Evolutionary conservation across 2,888 invertebrate species (phyloP), one percentile per base, ranked within the genome.

Genomic region (Lasioglossum marginatum): DNA sequence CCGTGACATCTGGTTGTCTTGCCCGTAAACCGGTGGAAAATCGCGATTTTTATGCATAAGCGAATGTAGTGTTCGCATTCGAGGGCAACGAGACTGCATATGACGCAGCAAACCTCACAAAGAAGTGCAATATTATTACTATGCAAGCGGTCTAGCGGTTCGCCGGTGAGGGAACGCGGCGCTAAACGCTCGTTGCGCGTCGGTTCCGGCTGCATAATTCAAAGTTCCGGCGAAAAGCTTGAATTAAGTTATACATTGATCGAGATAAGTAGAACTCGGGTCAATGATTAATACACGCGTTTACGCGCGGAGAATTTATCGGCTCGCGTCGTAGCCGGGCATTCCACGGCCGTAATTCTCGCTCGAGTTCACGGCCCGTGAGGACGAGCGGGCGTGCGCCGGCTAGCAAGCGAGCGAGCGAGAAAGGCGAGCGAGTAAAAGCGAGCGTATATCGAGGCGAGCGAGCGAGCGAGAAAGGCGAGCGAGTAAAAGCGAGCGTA

Each of bases 251-350:
- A 82, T 82, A 84, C 84, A 74, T 48, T 71, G 89, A 84, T 90
- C 90, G 84, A 88, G 87, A 87, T 85, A 88, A 80, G 82, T 82
- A 71, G 82, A 82, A 80, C 81, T 82, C 72, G 37, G 77, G n/a
- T 48, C 71, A 76, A 89, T 88, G 89, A 90, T 90, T 84, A 88
- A 90, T 86, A 85, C 78, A 48, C 90, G 81, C 84, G 75, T 83
- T 87, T 81, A 80, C 82, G 84, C 75, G 82, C 74, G 79, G 52
- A 63, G 85, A 88, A 91, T 92, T 89, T 91, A 92, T 88, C 92
- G 89, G 84, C 88, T 79, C 71, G 80, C 83, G 80, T 88, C 85
- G 83, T 78, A 77, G 60, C 34, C 82, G 82, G 45, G 77, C 82
- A 79, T 78, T 84, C 87, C 82, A 23, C 14, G 77, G 77, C 87